These are phyloP conservation scores for Leptodirus hochenwartii DNA, from an alignment of 2,888 invertebrate genomes.

Conservation along the genomic window DNA sequence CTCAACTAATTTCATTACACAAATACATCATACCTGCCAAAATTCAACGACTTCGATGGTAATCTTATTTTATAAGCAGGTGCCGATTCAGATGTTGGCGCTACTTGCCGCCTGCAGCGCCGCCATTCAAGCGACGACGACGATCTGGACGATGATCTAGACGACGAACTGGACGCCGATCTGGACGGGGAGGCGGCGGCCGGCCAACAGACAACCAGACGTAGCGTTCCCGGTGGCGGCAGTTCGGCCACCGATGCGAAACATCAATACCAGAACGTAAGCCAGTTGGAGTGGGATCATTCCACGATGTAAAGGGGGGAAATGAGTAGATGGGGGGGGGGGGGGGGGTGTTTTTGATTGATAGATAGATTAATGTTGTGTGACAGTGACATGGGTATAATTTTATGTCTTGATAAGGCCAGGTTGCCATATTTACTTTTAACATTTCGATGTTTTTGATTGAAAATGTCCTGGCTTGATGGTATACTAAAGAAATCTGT, in stretches of 20 bases:
- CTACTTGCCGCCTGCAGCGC: background rate
- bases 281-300: constrained; percentile 63
- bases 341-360: constrained; percentile 2
- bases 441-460: too few species aligned
- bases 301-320: constrained; percentile 46
- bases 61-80: background rate
- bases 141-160: constrained; percentile 8
- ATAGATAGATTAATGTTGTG: too few species aligned
- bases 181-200: constrained; percentile 10
- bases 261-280: constrained; percentile 50
- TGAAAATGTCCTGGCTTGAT: too few species aligned
- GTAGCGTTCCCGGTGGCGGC: constrained; percentile 4
- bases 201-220: constrained; percentile 3
- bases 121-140: constrained; percentile 12
- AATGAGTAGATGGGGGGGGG: constrained; percentile 5
- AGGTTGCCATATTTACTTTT: too few species aligned
- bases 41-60: background rate
- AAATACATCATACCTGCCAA: background rate
- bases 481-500: too few species aligned
- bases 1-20: too few species aligned
- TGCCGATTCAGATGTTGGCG: background rate
- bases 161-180: constrained; percentile 9
- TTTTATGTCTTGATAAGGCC: too few species aligned
- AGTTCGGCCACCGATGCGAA: constrained; percentile 25
- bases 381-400: too few species aligned